Base-by-base conservation (phyloP, 2,888 invertebrate species). In the Hypsopygia costalis region DNA sequence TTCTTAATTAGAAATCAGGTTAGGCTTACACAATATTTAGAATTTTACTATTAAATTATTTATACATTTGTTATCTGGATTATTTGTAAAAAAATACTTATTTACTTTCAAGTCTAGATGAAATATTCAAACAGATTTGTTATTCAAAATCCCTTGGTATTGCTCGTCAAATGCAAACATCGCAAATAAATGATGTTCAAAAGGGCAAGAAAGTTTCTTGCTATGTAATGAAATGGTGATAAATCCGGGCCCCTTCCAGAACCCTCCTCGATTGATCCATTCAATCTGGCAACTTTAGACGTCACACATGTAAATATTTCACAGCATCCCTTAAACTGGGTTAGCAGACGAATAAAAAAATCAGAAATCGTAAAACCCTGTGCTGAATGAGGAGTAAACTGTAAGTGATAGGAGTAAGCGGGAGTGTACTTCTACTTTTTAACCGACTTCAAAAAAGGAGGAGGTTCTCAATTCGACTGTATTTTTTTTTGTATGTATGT, bases 321-420 rank as follows among this genome's bases (percentile, higher is more conserved):
- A 35, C 31, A 27, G 34, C 34, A 27, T 30, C 27, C 31, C 40
- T 35, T 22, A 30, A 40, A 43, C 39, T 37, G 44, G 44, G 44
- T 44, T 44, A 37, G 40, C 31, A 27, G 31, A 32, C 34, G 31
- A 40, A 43, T 43, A 42, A 44, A 44, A 40, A 40, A 44, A 44
- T 32, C 44, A 12, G 40, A 28, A 36, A 37, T 40, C 44, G 40
- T 44, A 44, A 44, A 44, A 37, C 34, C 37, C 40, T 40, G 37
- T 21, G 20, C 34, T 35, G 25, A 35, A 35, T 27, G 25, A 27
- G 25, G 11, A 7, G 3, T 10, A 16, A 10, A 4, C 7, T 34
- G 1, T 11, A 34, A 34, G 22, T 21, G 1, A 21, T 6, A 22
- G 6, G 34, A 9, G 21, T 5, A 0, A 11, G 21, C 21, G 20